Base-by-base conservation (phyloP, 2,113 vertebrate species). In the Spheniscus mendiculus region DNA sequence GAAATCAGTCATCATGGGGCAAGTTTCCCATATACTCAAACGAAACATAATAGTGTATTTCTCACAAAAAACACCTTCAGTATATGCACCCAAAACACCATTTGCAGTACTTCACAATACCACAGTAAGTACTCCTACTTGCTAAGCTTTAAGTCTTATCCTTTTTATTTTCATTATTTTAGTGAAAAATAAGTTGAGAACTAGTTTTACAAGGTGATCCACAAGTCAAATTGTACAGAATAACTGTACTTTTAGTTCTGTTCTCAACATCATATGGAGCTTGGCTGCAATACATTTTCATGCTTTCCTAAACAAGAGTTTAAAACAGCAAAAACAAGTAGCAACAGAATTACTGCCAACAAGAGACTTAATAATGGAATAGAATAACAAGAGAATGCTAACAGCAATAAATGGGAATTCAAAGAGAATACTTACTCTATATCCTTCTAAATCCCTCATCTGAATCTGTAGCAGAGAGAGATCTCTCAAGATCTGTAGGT, bases 381-480 rank as follows among this genome's bases (percentile, higher is more conserved):
- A 55, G 26, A 87, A 25, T 4, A 92, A 38, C 12, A 45, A 36
- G 4, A 78, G 22, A 86, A 74, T 3, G 26, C 19, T 4, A 77
- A 55, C 14, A 82, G 36, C 25, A 66, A 5, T 20, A 87, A 70
- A 25, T 4, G 11, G 5, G 34, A 90, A 84, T 55, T 94, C 63
- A 87, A 95, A 59, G 47, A 25, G 69, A 91, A 69, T 96, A 98
- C 98, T 98, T 98, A 99, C 98, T 84, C 98, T 95, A n/a, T 98
- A 99, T 45, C 98, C 98, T 97, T 99, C 98, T 70, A 98, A 98
- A 89, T 99, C 98, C 73, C 98, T 98, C 98, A 99, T 99, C 83
- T 98, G 98, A 83, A 99, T 98, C 94, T 98, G 98, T 81, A 99
- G 88, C 32, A 98, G 87, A 74, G 98, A 98, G 30, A 98, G 98